Conservation (phyloP, 2,888 invertebrate species). For the Melipona beecheii region DNA sequence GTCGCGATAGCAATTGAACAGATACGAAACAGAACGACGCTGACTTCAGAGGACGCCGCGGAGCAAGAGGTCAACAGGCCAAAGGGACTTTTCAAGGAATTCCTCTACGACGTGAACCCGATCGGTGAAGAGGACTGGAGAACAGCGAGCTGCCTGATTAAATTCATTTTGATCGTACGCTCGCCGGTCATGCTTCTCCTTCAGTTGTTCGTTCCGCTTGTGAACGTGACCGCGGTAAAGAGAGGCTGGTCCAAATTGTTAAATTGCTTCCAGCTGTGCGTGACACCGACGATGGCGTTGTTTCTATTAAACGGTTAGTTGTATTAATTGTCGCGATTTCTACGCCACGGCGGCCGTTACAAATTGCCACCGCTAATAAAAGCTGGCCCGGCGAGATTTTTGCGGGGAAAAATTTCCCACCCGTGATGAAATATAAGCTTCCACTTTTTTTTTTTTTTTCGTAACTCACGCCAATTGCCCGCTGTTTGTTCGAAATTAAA, state of each 20-base stretch:
- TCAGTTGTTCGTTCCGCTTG: conserved; percentile 86
- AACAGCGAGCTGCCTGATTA: conserved; percentile 76
- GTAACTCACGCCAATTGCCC: conserved; percentile 4
- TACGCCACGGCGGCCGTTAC: conserved; percentile 27
- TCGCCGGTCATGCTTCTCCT: conserved; percentile 85
- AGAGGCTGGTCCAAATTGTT: conserved; percentile 87
- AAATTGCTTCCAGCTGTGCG: conserved; percentile 85
- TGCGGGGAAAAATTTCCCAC: conserved; percentile 37
- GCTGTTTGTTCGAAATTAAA: conserved; percentile 17
- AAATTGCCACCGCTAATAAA: conserved; percentile 49
- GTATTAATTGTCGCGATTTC: conserved; percentile 56
- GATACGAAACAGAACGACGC: background rate
- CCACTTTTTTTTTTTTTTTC: background rate
- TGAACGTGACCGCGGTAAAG: conserved; percentile 84
- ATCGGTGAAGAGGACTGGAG: conserved; percentile 82
- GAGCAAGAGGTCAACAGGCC: conserved; percentile 67
- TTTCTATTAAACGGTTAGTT: conserved; percentile 80
- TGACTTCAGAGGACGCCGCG: background rate
- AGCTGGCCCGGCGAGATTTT: conserved; percentile 5
- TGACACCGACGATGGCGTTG: conserved; percentile 84
- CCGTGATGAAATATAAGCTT: conserved; percentile 29
- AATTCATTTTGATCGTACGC: conserved; percentile 83
- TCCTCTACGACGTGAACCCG: conserved; percentile 81
- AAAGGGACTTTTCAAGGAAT: conserved; percentile 76
- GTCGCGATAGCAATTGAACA: conserved; percentile 76